Evolutionary conservation across 2,113 vertebrate species (phyloP).

Genomic region (Seriola dumerili): DNA sequence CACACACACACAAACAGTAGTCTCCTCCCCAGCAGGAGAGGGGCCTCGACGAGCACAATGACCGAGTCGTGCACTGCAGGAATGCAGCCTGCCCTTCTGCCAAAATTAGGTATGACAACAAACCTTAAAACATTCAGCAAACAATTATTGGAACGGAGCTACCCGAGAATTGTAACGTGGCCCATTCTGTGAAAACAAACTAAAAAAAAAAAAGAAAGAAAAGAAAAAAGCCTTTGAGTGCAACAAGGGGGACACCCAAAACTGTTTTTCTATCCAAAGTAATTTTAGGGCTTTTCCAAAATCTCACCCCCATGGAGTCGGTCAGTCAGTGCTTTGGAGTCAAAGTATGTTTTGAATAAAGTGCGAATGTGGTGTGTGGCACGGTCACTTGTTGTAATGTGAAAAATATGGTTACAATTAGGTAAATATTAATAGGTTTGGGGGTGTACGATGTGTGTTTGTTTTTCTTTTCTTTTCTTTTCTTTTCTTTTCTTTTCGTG

Average conservation of each 20-base stretch:
- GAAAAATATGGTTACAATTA: constrained; percentile 45
- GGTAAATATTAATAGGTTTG: constrained; percentile 29
- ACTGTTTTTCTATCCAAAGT: constrained; percentile 9
- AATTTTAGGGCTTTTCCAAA: constrained; percentile 36
- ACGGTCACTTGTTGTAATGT: constrained; percentile 14
- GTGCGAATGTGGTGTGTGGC: constrained; percentile 35
- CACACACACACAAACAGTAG: constrained; percentile 46
- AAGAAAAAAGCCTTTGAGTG: not conserved
- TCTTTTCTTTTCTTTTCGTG: not conserved
- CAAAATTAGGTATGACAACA: constrained; percentile 64
- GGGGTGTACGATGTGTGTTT: not conserved
- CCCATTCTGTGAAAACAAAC: constrained; percentile 30
- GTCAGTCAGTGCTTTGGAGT: constrained; percentile 7
- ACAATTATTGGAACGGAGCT: constrained; percentile 54
- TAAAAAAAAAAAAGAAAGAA: not conserved
- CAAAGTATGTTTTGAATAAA: constrained; percentile 65
- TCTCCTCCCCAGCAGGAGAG: constrained; percentile 40
- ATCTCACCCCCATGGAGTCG: constrained; percentile 21
- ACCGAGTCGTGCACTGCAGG: constrained; percentile 53
- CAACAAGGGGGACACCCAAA: not conserved
- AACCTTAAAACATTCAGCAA: constrained; percentile 57
- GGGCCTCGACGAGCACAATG: constrained; percentile 30
- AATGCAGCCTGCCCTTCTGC: constrained; percentile 50
- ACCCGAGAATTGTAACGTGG: not conserved
- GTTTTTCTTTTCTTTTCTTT: not conserved